These are phyloP conservation scores for Atopsyche davidsoni DNA, from an alignment of 1,140 invertebrate species.

Conservation along the genomic window DNA sequence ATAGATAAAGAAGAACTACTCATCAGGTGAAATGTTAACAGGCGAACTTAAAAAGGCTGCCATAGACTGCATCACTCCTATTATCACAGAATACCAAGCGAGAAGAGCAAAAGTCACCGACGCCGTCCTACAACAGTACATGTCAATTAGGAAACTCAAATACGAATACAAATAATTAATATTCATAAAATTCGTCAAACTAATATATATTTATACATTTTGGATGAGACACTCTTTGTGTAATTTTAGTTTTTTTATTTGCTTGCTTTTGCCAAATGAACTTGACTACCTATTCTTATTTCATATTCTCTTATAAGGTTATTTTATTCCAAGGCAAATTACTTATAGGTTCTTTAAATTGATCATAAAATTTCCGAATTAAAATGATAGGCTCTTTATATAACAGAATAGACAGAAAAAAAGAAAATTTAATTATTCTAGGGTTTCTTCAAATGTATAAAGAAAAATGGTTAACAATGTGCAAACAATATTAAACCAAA, in stretches of 20 bases:
- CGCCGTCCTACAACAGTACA: constrained; percentile 77
- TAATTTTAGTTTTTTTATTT: not conserved
- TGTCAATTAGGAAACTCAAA: constrained; percentile 76
- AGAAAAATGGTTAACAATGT: no score
- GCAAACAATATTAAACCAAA: no score
- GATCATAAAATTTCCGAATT: no score
- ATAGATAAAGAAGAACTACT: constrained; percentile 68
- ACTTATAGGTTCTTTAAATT: no score
- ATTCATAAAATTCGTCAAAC: no score
- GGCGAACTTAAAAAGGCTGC: constrained; percentile 92
- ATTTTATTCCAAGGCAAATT: no score
- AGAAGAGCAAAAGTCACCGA: constrained; percentile 77
- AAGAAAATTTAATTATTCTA: no score
- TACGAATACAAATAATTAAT: constrained; percentile 37
- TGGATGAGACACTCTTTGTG: not conserved
- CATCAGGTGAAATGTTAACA: constrained; percentile 84
- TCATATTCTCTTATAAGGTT: not conserved
- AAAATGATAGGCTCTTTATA: no score
- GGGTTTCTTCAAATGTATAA: no score
- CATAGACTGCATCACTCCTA: constrained; percentile 62
- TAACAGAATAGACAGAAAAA: no score
- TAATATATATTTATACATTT: not conserved
- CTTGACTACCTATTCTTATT: not conserved
- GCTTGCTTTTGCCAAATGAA: no score
- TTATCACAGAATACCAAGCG: constrained; percentile 80